Evolutionary conservation across 2,888 invertebrate genomes (phyloP), one percentile per base, ranked within the genome.

Genomic region (Folsomia manolachei): DNA sequence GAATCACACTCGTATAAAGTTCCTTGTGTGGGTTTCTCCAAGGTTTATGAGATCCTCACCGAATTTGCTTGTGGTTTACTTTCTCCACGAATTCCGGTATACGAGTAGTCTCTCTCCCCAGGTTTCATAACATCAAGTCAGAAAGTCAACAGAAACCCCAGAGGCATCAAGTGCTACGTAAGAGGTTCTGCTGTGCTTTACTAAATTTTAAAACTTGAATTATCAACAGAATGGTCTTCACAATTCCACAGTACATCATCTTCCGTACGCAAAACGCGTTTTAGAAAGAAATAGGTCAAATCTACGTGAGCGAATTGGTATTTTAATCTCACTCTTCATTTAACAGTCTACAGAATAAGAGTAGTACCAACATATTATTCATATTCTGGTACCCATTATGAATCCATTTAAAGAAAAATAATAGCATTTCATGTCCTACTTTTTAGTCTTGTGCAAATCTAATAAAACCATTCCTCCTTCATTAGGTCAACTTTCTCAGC

Each of bases 401-500:
- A 14, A 39, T 14, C 14, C 39, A 39, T 39, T 39, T 39, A 39
- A 39, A 39, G 39, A 14, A 14, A 39, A 39, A 39, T 39, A 39
- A 39, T 39, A 14, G 39, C 4, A 14, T 39, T 39, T 4, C 39
- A 9, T 39, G 39, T 14, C 14, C 39, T 14, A 39, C 39, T 39
- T 39, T 66, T 52, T 66, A 63, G 27, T 61, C 52, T 23, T 39
- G 64, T 72, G 70, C 27, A 72, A 72, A 70, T 75, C 68, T 67
- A 75, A 70, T 75, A 72, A 71, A 74, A 69, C 61, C 27, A 70
- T 74, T 72, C 66, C 68, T 75, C 66, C 56, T 75, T 75, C 72
- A 72, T 75, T 70, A 75, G 74, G 74, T 75, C 70, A 75, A 70
- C 71, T 69, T 39, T 14, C 14, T 39, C 39, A 4, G 4, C 39